Conservation (phyloP, 2,888 invertebrate genomes). For the Calliphora vomitoria region DNA sequence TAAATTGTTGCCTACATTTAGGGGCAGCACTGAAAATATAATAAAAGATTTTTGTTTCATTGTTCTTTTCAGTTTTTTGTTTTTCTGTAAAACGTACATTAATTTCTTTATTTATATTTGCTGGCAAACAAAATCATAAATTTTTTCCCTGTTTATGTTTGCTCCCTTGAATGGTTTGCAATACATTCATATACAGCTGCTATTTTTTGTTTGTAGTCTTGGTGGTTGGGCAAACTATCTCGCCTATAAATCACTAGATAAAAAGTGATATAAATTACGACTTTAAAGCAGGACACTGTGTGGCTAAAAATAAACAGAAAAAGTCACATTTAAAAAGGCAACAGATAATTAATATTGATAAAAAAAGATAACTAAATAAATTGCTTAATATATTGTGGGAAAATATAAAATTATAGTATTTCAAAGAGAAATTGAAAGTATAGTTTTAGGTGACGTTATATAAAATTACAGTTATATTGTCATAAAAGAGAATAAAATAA, state of each 20-base stretch:
- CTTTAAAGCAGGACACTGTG: background rate
- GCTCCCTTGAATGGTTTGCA: slow-evolving; percentile 2
- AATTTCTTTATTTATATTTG: slow-evolving; percentile 39
- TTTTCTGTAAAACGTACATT: background rate
- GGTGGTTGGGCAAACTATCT: slow-evolving; percentile 31
- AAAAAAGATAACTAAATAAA: background rate
- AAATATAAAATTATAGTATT: too few species aligned
- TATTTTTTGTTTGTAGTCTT: background rate
- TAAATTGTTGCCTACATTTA: slow-evolving; percentile 51
- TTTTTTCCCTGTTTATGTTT: slow-evolving; percentile 26
- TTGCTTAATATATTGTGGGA: too few species aligned
- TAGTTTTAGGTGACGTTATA: too few species aligned
- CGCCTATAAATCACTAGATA: slow-evolving; percentile 44
- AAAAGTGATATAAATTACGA: slow-evolving; percentile 31
- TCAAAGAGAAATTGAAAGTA: too few species aligned
- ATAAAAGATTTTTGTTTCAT: slow-evolving; percentile 21
- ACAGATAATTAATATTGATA: slow-evolving; percentile 32
- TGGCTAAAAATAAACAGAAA: background rate
- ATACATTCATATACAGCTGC: background rate
- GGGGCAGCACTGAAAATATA: background rate
- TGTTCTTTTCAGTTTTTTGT: slow-evolving; percentile 16
- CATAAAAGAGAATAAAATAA: too few species aligned
- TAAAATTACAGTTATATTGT: too few species aligned
- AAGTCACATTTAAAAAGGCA: background rate
- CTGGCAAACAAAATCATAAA: slow-evolving; percentile 48